Conservation (phyloP, 2,113 vertebrate genomes). For the Oreochromis spilurus region DNA sequence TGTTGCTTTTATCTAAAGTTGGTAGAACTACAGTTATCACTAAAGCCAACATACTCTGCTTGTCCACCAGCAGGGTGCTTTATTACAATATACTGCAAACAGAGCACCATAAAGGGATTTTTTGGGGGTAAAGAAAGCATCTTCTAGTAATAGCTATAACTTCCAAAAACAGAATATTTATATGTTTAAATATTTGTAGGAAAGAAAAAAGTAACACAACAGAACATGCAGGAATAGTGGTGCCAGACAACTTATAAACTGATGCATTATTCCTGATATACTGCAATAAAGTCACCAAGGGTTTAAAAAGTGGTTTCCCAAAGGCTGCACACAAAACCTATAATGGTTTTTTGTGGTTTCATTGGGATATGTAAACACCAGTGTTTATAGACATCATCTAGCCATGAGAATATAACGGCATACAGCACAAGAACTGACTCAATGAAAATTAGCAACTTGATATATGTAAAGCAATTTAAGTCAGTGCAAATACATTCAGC, state of each 20-base stretch:
- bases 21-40: neutral
- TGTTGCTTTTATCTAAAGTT: neutral
- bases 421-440: neutral
- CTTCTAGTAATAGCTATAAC: neutral
- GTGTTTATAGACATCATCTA: neutral
- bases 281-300: rapidly evolving
- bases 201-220: neutral
- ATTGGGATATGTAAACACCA: neutral
- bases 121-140: neutral
- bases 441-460: neutral
- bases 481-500: neutral
- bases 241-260: neutral
- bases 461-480: neutral
- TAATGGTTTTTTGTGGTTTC: neutral
- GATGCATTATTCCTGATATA: neutral
- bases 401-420: neutral
- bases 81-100: neutral
- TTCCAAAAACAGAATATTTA: neutral
- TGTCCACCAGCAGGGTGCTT: neutral
- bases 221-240: neutral
- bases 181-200: neutral
- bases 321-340: neutral
- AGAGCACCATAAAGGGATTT: neutral
- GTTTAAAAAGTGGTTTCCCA: neutral
- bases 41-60: neutral